Percentiles rank a stretch among this genome's conserved stretches.
Evolutionary conservation across 2,888 invertebrate species (phyloP).

Genomic region (Nasonovia ribisnigri): DNA sequence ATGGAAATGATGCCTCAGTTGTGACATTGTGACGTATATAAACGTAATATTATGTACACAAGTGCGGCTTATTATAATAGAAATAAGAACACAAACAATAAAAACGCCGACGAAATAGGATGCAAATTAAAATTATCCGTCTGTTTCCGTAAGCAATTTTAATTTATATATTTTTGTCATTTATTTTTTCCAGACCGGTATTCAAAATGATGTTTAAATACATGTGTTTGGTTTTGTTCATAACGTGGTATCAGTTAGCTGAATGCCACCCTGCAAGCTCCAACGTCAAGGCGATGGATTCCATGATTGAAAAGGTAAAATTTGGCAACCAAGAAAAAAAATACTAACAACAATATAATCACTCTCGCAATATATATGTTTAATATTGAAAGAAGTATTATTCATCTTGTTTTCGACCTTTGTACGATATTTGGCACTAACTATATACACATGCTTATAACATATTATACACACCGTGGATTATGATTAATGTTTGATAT

Average conservation of each 20-base stretch:
- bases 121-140: neutral
- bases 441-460: neutral
- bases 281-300: neutral
- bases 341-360: neutral
- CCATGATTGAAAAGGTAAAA: conserved; percentile 59
- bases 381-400: neutral
- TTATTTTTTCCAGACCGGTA: conserved; percentile 46
- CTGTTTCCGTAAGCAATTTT: neutral
- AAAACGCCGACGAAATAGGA: neutral
- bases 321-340: neutral
- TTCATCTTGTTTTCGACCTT: neutral
- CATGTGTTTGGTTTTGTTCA: conserved; percentile 57
- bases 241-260: conserved; percentile 59
- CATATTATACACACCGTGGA: neutral
- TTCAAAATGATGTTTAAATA: conserved; percentile 63
- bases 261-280: conserved; percentile 52
- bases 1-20: neutral
- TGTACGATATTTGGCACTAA: neutral
- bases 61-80: neutral
- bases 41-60: neutral
- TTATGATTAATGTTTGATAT: neutral
- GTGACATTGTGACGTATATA: neutral
- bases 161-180: neutral
- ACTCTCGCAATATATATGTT: neutral
- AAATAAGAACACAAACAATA: neutral